A percentile compares a stretch with the other conserved stretches of the same genome.
Conservation (phyloP, 35 echinoderm and acorn worm genomes). For the Acanthaster planci region DNA sequence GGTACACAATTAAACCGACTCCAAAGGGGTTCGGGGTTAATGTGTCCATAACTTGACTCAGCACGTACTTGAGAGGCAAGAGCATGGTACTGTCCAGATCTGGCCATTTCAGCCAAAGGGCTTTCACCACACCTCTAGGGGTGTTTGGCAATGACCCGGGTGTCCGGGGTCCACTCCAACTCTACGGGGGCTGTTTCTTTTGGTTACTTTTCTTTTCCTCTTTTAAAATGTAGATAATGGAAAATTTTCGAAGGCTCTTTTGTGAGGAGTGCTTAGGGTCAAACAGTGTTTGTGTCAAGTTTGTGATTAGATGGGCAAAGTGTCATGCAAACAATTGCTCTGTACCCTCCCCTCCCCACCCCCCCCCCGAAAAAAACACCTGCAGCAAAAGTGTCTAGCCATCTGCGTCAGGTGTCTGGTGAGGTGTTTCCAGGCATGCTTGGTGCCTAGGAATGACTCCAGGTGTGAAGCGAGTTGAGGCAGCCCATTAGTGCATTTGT, state of each 20-base stretch:
- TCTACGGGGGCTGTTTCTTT: not conserved
- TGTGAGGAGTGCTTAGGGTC: not conserved
- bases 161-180: not conserved
- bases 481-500: too few relatives aligned
- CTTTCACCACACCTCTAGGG: not conserved
- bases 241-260: not conserved
- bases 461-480: too few relatives aligned
- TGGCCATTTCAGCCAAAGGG: not conserved
- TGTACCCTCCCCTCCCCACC: too few relatives aligned
- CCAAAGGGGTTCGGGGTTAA: slow-evolving; percentile 6
- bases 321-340: too few relatives aligned
- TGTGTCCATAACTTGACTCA: slow-evolving; percentile 10
- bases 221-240: too few relatives aligned
- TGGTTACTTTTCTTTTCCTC: too few relatives aligned
- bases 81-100: not conserved
- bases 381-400: too few relatives aligned
- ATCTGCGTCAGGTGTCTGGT: too few relatives aligned
- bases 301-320: too few relatives aligned
- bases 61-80: slow-evolving; percentile 8
- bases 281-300: not conserved
- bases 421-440: too few relatives aligned
- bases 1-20: not conserved
- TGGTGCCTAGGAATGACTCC: too few relatives aligned
- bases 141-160: slow-evolving; percentile 15
- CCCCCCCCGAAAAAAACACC: too few relatives aligned